phyloP scores from a whole-genome alignment of 2,888 invertebrate species.

The Meliscaeva auricollis region DNA sequence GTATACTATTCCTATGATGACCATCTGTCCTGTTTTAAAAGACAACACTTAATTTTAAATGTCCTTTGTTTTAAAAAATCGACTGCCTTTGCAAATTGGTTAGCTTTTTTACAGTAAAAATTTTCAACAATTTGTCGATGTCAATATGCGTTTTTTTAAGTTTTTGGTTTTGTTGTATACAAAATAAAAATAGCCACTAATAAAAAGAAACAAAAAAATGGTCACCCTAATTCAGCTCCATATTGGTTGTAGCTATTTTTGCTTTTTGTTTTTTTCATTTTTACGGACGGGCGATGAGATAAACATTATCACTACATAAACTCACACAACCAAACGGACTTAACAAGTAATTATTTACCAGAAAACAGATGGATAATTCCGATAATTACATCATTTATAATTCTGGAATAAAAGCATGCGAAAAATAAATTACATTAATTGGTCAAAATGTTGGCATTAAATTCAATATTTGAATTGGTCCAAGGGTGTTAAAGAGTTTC shows the following conservation, averaged over 20 bases:
- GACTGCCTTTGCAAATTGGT: no score
- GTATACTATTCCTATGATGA: background rate
- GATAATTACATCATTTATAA: constrained; percentile 75
- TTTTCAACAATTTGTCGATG: no score
- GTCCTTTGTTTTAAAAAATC: no score
- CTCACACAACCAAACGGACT: constrained; percentile 29
- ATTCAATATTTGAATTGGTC: constrained; percentile 72
- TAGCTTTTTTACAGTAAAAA: no score
- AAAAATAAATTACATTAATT: constrained; percentile 74
- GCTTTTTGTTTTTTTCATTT: background rate
- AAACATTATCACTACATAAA: constrained; percentile 41
- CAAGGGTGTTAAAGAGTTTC: background rate
- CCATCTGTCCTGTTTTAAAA: background rate
- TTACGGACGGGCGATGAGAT: constrained; percentile 3
- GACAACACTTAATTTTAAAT: no score
- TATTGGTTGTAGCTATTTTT: background rate
- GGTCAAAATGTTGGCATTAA: constrained; percentile 72
- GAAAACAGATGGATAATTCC: constrained; percentile 74
- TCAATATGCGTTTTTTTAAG: no score
- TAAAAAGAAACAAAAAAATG: background rate
- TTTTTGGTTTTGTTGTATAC: no score
- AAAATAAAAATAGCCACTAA: no score
- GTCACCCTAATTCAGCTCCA: background rate
- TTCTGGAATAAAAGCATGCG: constrained; percentile 64
- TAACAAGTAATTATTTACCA: constrained; percentile 73